phyloP scores from a whole-genome alignment of 2,888 invertebrate genomes.

The Molanna angustata region DNA sequence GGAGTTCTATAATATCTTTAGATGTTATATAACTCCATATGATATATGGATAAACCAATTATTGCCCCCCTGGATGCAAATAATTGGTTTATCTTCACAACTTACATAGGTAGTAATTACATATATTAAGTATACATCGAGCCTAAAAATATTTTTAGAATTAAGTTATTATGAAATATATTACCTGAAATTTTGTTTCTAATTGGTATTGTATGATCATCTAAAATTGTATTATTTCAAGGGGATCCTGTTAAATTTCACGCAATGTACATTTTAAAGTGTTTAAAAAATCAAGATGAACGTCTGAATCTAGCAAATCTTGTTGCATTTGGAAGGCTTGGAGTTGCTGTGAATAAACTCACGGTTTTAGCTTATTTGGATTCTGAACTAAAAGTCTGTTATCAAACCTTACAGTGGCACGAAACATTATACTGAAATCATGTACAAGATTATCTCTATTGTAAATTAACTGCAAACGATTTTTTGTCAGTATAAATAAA shows the following conservation, averaged over 20 bases:
- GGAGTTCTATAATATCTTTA: too few species aligned
- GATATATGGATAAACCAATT: too few species aligned
- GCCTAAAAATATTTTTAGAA: too few species aligned
- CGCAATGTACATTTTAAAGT: constrained; percentile 73
- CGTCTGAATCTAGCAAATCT: constrained; percentile 54
- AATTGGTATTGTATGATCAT: background rate
- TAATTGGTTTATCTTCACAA: too few species aligned
- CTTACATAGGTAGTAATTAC: too few species aligned
- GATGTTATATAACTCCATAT: too few species aligned
- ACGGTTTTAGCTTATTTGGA: constrained; percentile 64
- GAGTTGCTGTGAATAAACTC: constrained; percentile 75
- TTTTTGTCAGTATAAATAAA: too few species aligned
- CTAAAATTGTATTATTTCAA: constrained; percentile 41
- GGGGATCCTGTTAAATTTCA: constrained; percentile 80
- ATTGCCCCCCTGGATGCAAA: too few species aligned
- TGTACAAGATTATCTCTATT: too few species aligned
- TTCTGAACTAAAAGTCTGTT: constrained; percentile 45
- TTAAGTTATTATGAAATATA: too few species aligned
- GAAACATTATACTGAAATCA: constrained; percentile 35
- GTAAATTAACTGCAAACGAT: too few species aligned
- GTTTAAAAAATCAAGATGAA: constrained; percentile 52
- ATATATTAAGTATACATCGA: too few species aligned
- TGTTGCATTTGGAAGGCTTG: constrained; percentile 68
- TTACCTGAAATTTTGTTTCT: background rate
- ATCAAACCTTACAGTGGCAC: constrained; percentile 61